Evolutionary conservation across 2,797 vertebrate species (phyloP).

Genomic region (Peromyscus eremicus): DNA sequence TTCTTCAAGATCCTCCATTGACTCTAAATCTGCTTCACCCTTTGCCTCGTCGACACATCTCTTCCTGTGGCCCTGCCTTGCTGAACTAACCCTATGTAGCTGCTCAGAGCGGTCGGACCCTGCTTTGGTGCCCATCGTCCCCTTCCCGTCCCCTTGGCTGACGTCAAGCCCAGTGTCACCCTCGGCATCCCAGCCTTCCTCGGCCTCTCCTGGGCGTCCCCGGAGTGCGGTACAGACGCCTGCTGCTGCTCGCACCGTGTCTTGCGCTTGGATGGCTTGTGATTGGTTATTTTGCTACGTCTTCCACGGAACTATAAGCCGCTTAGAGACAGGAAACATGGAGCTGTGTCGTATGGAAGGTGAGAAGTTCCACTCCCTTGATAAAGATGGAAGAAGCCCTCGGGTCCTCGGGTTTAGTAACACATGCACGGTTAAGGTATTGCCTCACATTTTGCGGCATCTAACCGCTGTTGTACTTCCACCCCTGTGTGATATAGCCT

Average conservation of each 20-base stretch:
- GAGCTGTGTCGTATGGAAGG: not conserved
- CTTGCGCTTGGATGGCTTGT: not conserved
- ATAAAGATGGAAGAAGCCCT: not conserved
- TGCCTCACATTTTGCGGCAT: not conserved
- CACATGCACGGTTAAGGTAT: not conserved
- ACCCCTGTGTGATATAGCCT: not conserved
- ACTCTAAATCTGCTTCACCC: not conserved
- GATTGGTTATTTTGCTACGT: not conserved
- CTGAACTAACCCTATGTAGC: not conserved
- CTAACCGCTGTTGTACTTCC: not conserved
- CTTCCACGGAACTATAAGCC: slow-evolving; percentile 8
- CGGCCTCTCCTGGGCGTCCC: not conserved
- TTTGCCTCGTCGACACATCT: not conserved
- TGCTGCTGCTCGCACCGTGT: not conserved
- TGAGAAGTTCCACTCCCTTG: not conserved
- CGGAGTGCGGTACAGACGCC: not conserved
- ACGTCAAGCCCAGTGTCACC: not conserved
- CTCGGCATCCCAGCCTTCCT: not conserved
- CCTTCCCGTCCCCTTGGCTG: not conserved
- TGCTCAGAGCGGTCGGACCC: not conserved
- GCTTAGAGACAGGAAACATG: not conserved
- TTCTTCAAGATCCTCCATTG: not conserved
- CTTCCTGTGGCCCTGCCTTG: not conserved
- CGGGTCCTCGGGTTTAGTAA: not conserved
- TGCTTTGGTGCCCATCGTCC: not conserved